Evolutionary conservation across 2,888 invertebrate species (phyloP).

Genomic region (Acrobasis consociella): DNA sequence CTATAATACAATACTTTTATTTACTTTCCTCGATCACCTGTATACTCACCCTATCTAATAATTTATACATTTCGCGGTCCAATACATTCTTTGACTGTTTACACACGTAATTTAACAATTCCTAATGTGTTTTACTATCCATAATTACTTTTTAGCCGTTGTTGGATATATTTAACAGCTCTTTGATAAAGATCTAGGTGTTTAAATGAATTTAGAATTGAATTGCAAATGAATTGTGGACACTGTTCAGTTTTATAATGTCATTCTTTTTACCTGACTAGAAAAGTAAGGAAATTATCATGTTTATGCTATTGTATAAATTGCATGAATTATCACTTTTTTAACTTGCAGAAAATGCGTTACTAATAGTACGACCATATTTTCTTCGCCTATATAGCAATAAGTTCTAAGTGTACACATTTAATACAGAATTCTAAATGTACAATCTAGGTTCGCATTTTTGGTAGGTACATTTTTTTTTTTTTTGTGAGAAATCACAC

Average conservation of each 20-base stretch:
- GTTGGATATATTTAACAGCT: neutral
- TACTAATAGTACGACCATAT: too few species aligned
- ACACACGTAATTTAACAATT: conserved; percentile 6
- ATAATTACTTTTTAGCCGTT: conserved; percentile 11
- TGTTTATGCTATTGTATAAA: too few species aligned
- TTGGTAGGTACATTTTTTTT: too few species aligned
- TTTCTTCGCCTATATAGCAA: too few species aligned
- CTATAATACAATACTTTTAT: neutral
- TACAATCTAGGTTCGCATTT: too few species aligned
- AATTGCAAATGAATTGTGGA: conserved; percentile 1
- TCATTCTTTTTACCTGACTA: neutral
- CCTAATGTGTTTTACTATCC: conserved; percentile 16
- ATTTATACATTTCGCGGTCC: conserved; percentile 39
- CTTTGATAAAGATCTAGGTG: conserved; percentile 11
- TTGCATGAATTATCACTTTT: too few species aligned
- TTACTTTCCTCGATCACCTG: conserved; percentile 46
- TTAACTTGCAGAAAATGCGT: too few species aligned
- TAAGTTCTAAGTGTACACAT: too few species aligned
- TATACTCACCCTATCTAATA: conserved; percentile 46
- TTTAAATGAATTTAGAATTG: neutral
- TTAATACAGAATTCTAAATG: too few species aligned
- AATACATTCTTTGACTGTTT: conserved; percentile 29
- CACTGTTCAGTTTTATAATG: neutral
- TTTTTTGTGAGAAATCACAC: too few species aligned
- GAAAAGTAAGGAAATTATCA: too few species aligned